Conservation (phyloP, 2,888 invertebrate genomes). For the Mycalesis mineus region DNA sequence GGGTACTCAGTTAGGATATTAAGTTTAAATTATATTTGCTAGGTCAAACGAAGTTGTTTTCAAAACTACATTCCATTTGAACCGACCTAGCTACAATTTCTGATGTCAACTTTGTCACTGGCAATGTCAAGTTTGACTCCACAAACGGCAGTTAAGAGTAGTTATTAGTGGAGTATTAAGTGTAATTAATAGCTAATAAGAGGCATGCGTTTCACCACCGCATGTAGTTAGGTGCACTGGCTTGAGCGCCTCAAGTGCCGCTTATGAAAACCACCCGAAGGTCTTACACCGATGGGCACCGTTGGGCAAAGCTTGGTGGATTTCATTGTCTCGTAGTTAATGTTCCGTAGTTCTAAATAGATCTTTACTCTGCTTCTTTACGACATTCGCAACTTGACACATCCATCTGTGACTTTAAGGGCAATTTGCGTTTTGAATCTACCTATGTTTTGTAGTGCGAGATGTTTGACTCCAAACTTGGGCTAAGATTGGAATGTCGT, state of each 20-base stretch:
- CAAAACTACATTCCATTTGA: too few species aligned
- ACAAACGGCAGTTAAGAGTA: not conserved
- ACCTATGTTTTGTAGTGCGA: too few species aligned
- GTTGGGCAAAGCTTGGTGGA: not conserved
- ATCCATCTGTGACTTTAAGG: too few species aligned
- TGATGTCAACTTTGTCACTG: not conserved
- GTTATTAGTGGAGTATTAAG: not conserved
- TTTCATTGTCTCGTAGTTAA: not conserved
- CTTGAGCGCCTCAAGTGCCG: not conserved
- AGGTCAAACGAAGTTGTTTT: too few species aligned
- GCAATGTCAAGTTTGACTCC: not conserved
- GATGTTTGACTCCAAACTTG: too few species aligned
- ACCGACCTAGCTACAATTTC: not conserved
- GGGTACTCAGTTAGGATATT: too few species aligned
- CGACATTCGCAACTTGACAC: too few species aligned
- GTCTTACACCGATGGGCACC: not conserved
- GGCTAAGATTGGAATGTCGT: too few species aligned
- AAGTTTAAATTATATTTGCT: too few species aligned
- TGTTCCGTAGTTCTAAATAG: not conserved
- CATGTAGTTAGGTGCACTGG: not conserved
- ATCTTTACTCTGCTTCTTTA: not conserved
- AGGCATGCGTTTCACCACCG: not conserved
- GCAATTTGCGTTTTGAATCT: too few species aligned
- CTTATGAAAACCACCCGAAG: not conserved
- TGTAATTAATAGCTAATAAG: not conserved